Conservation (phyloP, 2,888 invertebrate species). For the Nasonovia ribisnigri region DNA sequence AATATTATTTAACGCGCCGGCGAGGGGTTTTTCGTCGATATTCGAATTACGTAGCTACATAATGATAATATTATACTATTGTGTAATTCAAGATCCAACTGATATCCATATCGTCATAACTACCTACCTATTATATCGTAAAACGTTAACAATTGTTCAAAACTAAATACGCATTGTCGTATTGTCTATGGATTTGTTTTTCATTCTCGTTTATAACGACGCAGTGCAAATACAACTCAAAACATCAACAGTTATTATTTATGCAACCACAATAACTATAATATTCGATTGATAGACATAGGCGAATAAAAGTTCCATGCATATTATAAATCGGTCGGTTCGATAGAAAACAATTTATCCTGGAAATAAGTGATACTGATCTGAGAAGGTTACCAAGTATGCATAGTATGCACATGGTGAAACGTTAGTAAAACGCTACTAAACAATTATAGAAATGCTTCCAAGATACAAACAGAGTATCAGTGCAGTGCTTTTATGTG, state of each 20-base stretch:
- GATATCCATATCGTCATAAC: neutral
- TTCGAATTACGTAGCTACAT: neutral
- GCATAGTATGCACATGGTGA: neutral
- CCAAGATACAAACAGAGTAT: neutral
- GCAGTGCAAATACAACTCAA: neutral
- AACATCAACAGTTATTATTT: neutral
- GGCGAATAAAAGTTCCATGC: neutral
- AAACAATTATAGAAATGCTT: constrained; percentile 1
- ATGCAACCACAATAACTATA: neutral
- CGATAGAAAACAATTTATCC: neutral
- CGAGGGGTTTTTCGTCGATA: neutral
- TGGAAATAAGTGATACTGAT: neutral
- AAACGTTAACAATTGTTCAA: neutral
- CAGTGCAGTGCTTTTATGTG: neutral
- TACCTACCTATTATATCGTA: neutral
- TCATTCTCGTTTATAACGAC: neutral
- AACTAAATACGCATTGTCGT: neutral
- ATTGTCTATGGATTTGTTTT: neutral
- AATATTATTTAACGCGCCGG: neutral
- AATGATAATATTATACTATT: neutral
- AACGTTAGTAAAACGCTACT: neutral
- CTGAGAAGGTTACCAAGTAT: neutral
- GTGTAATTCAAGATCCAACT: neutral
- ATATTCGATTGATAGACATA: neutral
- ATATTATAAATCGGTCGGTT: neutral